These are phyloP conservation scores for Dissostichus mawsoni DNA, from an alignment of 2,113 vertebrate species.

Conservation along the genomic window DNA sequence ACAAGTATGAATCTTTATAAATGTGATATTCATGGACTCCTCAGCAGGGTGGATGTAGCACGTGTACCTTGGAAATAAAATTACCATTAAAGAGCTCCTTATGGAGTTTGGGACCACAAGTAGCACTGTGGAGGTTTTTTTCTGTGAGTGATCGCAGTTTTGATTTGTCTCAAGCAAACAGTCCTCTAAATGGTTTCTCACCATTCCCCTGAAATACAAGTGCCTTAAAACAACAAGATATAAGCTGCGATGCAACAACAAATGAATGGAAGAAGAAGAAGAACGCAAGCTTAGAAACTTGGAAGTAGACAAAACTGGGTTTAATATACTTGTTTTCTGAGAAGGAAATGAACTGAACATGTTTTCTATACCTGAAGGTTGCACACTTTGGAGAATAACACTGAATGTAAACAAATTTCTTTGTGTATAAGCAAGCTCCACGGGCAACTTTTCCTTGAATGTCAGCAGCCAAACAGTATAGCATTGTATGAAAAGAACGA, in stretches of 20 bases:
- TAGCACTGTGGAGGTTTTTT: too few species aligned
- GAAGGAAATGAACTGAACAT: neutral
- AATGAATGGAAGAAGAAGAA: neutral
- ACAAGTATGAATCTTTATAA: neutral
- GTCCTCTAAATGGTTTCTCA: neutral
- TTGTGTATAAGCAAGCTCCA: neutral
- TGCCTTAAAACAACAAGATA: neutral
- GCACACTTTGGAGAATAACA: neutral
- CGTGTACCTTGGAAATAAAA: too few species aligned
- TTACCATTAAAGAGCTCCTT: too few species aligned
- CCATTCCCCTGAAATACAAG: neutral
- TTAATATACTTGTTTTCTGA: neutral
- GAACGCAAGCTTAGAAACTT: neutral
- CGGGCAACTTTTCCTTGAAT: neutral
- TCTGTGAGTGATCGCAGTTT: too few species aligned
- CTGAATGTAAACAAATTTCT: neutral
- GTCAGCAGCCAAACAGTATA: neutral
- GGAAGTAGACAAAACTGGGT: neutral
- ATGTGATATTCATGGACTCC: neutral
- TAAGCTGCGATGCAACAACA: neutral
- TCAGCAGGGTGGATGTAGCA: neutral
- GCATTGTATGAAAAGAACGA: neutral
- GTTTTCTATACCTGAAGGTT: neutral
- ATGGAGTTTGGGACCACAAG: too few species aligned
- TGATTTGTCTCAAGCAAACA: too few species aligned